Base-by-base conservation (phyloP, 2,888 invertebrate species). In the Isotomurus palustris region DNA sequence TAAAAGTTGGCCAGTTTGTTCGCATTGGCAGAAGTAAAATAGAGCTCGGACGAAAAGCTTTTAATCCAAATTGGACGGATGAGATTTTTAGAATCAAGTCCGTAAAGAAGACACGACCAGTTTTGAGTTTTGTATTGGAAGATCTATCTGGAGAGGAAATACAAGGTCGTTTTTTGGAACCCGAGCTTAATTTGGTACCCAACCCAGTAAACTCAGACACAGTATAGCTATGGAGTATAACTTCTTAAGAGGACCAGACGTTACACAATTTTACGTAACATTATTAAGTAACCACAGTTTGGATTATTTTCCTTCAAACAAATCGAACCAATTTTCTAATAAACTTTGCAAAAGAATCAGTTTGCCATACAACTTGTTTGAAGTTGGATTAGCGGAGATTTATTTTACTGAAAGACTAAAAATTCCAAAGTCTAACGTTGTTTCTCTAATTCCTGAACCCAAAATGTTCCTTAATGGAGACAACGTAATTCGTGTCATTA, bases 381-480 rank as follows among this genome's bases (percentile, higher is more conserved):
- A 56, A 40, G 56, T 56, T 2, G 56, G 51, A 12, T 21, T 56
- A 2, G 2, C 28, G 6, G 51, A 56, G 21, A 40, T 40, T 14
- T 40, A n/a, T 40, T 40, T 40, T n/a, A 40, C 40, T 40, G 40
- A 14, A n/a, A 40, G 6, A 8, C 10, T n/a, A 17, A 19, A 40
- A 40, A 17, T 6, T 40, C 12, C 40, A 6, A 8, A 8, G 6
- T n/a, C 6, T 8, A 19, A 8, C 6, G 40, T 14, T 6, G 17
- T 6, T n/a, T n/a, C 17, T 40, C 6, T 40, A 40, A 40, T 6
- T 14, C 12, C 10, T 6, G 17, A n/a, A n/a, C n/a, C 40, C 6
- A 40, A 17, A 40, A 40, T 19, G 12, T 40, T 40, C 17, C 19
- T 40, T 17, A 17, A 17, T n/a, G 17, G 17, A 17, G 10, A 14